phyloP scores from a whole-genome alignment of 2,113 vertebrate genomes.

The Colinus virginianus region DNA sequence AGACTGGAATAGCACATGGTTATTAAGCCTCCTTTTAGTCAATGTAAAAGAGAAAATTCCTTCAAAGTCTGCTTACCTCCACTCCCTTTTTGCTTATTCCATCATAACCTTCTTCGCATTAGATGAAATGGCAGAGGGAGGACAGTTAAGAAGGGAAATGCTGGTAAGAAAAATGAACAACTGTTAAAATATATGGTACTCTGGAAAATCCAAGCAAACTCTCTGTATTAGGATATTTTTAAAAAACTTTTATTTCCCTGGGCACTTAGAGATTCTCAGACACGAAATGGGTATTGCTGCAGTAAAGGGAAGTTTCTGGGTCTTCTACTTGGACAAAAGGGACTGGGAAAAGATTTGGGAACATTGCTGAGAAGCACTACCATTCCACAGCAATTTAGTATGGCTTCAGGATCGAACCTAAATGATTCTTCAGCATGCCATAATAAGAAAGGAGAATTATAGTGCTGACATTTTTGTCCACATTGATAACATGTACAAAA shows the following conservation, averaged over 20 bases:
- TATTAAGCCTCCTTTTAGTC: neutral
- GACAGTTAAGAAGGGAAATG: neutral
- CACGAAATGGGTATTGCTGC: neutral
- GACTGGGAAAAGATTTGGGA: neutral
- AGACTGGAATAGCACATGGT: neutral
- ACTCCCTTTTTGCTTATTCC: neutral
- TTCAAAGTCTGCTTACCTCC: neutral
- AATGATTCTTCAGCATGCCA: constrained; percentile 2
- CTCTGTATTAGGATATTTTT: neutral
- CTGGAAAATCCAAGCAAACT: neutral
- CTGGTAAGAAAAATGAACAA: neutral
- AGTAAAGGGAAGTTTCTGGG: neutral
- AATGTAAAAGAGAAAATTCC: neutral
- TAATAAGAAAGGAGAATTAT: neutral
- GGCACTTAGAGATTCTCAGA: neutral
- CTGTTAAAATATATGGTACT: neutral
- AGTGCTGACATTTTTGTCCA: neutral
- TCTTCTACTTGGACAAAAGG: neutral
- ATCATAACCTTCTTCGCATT: neutral
- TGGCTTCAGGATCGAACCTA: neutral
- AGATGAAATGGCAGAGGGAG: neutral
- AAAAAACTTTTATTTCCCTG: neutral
- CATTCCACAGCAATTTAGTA: neutral
- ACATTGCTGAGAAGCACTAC: neutral
- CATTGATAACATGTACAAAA: neutral